Conservation (phyloP, 2,797 vertebrate genomes). For the Sparus aurata region DNA sequence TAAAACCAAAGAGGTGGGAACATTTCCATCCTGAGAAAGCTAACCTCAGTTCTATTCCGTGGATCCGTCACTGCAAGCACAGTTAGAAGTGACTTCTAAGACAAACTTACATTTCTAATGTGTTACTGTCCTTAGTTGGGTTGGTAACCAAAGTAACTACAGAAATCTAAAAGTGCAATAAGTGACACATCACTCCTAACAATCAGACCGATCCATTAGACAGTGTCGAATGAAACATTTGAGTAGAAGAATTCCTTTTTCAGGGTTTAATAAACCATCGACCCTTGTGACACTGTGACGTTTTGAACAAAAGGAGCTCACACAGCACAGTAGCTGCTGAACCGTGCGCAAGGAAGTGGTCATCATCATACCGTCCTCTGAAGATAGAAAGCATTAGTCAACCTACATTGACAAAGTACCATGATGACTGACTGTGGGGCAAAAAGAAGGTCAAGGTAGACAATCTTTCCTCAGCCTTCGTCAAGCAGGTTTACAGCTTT, state of each 20-base stretch:
- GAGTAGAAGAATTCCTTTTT: constrained; percentile 28
- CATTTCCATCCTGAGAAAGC: constrained; percentile 2
- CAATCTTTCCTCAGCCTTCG: too few species aligned
- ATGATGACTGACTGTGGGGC: background rate
- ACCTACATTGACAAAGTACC: background rate
- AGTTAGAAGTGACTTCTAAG: background rate
- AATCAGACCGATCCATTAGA: background rate
- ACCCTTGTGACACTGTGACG: constrained; percentile 51
- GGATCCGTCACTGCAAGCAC: background rate
- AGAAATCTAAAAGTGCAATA: background rate
- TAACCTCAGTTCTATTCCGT: background rate
- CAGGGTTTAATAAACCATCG: constrained; percentile 40
- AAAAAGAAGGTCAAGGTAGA: background rate
- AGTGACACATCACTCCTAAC: background rate
- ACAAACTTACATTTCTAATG: too few species aligned
- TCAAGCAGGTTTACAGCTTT: background rate
- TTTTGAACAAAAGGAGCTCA: constrained; percentile 12
- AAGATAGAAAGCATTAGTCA: background rate
- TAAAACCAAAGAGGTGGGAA: constrained; percentile 8
- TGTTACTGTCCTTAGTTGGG: too few species aligned
- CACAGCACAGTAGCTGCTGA: constrained; percentile 8
- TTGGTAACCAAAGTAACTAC: background rate
- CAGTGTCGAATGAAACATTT: constrained; percentile 28
- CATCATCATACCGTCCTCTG: constrained; percentile 4
- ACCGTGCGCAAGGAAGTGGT: constrained; percentile 8